Base-by-base conservation (phyloP, 1,140 invertebrate species). In the Eupristina koningsbergeri region DNA sequence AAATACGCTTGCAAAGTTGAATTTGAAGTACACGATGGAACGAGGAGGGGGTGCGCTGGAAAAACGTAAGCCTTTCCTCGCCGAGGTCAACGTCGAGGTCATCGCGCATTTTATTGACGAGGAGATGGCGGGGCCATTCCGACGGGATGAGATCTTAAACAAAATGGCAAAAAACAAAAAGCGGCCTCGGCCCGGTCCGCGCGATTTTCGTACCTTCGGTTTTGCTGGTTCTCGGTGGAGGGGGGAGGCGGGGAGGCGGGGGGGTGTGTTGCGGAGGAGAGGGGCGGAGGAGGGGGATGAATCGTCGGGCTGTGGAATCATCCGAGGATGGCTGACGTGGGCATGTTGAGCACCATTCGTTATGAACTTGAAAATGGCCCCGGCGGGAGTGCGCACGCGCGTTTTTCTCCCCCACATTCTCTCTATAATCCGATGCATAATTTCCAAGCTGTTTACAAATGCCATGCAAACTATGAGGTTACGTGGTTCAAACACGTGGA, bases 81-180 rank as follows among this genome's bases (percentile, higher is more conserved):
- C 36, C 67, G 67, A 71, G 67, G 67, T 41, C 39, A 41, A 41
- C 36, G 36, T 41, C 67, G 67, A 71, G 67, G 67, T 9, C 36
- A n/a, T 22, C 19, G 39, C 19, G 39, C 9, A 71, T 41, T 71
- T 71, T 36, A 71, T 71, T 71, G 26, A 19, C 67, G 19, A 41
- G 67, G 39, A 71, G 39, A 71, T 39, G 17, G 64, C 15, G 34
- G 64, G 63, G 34, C 34, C 15, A 9, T 17, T 69, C 19, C 15
- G 64, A 39, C n/a, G 22, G 26, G 36, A 41, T 15, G 36, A 71
- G 36, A 71, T 71, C 41, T n/a, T 22, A 13, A 2, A 26, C 22
- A 5, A 22, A 6, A 58, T 6, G 5, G 22, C 22, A n/a, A n/a
- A n/a, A n/a, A n/a, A n/a, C n/a, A n/a, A n/a, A n/a, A n/a, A n/a